Conservation (phyloP, 1,140 invertebrate species). For the Diabrotica virgifera region DNA sequence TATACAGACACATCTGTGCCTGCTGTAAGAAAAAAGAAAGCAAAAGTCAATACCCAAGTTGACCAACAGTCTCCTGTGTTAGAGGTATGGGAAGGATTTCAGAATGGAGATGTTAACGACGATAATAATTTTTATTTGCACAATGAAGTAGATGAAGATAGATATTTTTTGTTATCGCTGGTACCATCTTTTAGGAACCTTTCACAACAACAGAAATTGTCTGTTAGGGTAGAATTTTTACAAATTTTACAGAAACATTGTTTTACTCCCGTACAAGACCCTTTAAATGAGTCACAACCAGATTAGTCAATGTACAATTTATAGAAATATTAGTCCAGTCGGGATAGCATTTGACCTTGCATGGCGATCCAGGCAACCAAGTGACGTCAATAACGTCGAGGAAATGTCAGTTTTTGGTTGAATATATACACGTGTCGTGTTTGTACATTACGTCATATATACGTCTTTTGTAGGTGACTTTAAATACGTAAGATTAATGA, state of each 20-base stretch:
- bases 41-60: background rate
- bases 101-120: background rate
- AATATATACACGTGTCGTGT: no score
- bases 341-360: no score
- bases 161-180: slow-evolving; percentile 18
- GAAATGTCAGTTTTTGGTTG: no score
- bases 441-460: no score
- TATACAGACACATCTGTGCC: background rate
- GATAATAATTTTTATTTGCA: background rate
- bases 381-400: no score
- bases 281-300: background rate
- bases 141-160: slow-evolving; percentile 8
- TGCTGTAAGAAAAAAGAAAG: background rate
- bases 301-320: background rate
- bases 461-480: no score
- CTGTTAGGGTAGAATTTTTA: slow-evolving; percentile 16
- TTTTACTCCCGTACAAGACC: background rate
- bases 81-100: background rate
- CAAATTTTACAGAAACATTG: slow-evolving; percentile 6
- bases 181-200: slow-evolving; percentile 9
- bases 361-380: no score
- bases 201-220: slow-evolving; percentile 6
- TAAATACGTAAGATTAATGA: no score
- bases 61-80: background rate
- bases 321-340: no score